Evolutionary conservation across 92 coral and sea anemone species (phyloP).

Genomic region (Epizoanthus rinbou): DNA sequence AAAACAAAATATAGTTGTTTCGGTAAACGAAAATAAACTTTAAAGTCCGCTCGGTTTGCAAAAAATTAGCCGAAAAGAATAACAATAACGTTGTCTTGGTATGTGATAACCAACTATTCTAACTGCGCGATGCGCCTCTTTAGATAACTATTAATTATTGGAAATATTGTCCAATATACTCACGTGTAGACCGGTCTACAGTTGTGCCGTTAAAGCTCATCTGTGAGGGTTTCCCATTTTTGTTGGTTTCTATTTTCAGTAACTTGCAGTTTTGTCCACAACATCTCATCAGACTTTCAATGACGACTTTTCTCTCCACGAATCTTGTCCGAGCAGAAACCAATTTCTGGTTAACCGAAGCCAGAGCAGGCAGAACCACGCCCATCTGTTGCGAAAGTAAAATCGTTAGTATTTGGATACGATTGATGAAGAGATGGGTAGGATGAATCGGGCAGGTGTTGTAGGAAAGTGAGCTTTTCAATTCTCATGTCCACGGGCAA

Average conservation of each 20-base stretch:
- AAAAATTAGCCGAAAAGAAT: too few relatives aligned
- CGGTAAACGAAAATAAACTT: too few relatives aligned
- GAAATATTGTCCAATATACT: not conserved
- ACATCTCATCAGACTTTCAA: constrained; percentile 39
- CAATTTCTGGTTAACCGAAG: not conserved
- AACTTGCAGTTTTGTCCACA: constrained; percentile 20
- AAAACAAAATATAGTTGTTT: too few relatives aligned
- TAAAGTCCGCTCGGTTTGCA: too few relatives aligned
- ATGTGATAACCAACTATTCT: too few relatives aligned
- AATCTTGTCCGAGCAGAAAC: constrained; percentile 5
- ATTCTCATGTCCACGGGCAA: too few relatives aligned
- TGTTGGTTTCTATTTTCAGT: not conserved
- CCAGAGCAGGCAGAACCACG: not conserved
- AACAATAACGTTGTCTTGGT: too few relatives aligned
- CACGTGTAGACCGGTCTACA: constrained; percentile 10
- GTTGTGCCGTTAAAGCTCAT: constrained; percentile 30
- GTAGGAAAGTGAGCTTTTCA: too few relatives aligned
- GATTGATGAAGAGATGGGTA: too few relatives aligned
- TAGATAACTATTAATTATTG: not conserved
- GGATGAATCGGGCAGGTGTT: too few relatives aligned
- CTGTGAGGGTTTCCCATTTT: constrained; percentile 10
- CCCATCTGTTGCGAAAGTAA: not conserved
- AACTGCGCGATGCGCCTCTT: too few relatives aligned
- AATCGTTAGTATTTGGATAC: not conserved
- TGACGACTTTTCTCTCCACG: constrained; percentile 17